Evolutionary conservation across 1,140 invertebrate species (phyloP).

Genomic region (Eulimnadia texana): DNA sequence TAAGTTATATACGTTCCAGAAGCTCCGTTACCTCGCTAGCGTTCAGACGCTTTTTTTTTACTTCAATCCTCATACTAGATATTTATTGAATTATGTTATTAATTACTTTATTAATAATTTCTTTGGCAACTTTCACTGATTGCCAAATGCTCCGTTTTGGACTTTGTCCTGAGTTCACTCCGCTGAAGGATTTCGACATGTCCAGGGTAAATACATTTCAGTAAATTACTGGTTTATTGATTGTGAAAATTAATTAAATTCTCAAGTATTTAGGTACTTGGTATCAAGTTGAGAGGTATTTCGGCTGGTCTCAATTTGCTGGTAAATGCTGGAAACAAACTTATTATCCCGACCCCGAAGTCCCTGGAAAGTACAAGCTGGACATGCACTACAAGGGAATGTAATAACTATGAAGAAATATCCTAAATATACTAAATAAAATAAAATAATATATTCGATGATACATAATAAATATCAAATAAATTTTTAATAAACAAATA

Average conservation of each 20-base stretch:
- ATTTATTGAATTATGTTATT: no score
- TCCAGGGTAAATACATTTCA: slow-evolving; percentile 10
- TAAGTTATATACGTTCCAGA: no score
- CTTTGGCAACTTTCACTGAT: not conserved
- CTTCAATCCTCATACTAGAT: no score
- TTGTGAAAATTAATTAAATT: no score
- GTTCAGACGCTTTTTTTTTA: no score
- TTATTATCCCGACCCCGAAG: slow-evolving; percentile 14
- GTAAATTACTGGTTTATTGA: no score
- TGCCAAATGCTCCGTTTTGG: slow-evolving; percentile 12
- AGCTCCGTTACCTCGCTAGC: no score
- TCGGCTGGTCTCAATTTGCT: slow-evolving; percentile 7
- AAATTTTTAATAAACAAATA: no score
- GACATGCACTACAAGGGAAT: slow-evolving; percentile 2
- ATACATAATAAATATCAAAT: no score
- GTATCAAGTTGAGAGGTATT: slow-evolving; percentile 14
- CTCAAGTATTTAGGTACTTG: slow-evolving; percentile 16
- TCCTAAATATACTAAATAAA: not conserved
- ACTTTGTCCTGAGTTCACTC: slow-evolving; percentile 2
- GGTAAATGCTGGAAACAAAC: slow-evolving; percentile 15
- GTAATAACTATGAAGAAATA: not conserved
- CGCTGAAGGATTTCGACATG: slow-evolving; percentile 12
- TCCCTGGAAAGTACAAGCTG: slow-evolving; percentile 8
- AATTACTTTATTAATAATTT: not conserved
- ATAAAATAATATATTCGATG: no score